Evolutionary conservation across 2,888 invertebrate genomes (phyloP).

Genomic region (Drosophila cognata): DNA sequence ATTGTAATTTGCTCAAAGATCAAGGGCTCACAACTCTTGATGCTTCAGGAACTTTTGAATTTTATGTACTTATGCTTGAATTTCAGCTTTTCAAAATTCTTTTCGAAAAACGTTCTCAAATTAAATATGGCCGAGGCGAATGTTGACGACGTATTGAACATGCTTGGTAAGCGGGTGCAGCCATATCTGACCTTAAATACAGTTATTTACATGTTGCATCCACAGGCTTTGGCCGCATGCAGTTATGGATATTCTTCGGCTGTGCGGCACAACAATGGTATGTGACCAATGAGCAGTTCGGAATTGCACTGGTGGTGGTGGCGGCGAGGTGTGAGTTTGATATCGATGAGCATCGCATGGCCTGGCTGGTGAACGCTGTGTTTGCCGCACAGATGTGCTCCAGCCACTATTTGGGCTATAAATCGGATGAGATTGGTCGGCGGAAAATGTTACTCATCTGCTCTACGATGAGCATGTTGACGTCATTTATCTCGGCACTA

Average conservation of each 20-base stretch:
- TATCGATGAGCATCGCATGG: constrained; percentile 26
- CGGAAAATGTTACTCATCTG: constrained; percentile 25
- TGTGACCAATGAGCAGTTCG: constrained; percentile 43
- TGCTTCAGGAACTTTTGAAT: neutral
- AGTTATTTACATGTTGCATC: neutral
- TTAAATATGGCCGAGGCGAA: constrained; percentile 14
- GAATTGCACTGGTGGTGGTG: constrained; percentile 14
- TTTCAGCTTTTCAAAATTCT: neutral
- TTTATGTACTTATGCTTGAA: neutral
- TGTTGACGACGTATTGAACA: constrained; percentile 45
- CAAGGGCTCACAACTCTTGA: too few species aligned
- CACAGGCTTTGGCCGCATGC: constrained; percentile 53
- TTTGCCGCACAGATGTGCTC: constrained; percentile 27
- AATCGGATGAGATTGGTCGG: constrained; percentile 47
- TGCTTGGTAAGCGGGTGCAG: constrained; percentile 43
- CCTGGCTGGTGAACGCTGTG: constrained; percentile 34
- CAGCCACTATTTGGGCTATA: constrained; percentile 38
- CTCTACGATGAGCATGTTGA: neutral
- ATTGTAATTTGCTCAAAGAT: neutral
- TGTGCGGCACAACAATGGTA: constrained; percentile 32
- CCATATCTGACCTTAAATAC: too few species aligned
- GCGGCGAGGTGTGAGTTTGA: constrained; percentile 36
- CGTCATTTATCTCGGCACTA: constrained; percentile 33
- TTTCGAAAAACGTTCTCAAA: neutral
- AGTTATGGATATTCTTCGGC: constrained; percentile 20